These are phyloP conservation scores for Daubentonia madagascariensis DNA, from an alignment of 2,113 vertebrate genomes.

Conservation along the genomic window DNA sequence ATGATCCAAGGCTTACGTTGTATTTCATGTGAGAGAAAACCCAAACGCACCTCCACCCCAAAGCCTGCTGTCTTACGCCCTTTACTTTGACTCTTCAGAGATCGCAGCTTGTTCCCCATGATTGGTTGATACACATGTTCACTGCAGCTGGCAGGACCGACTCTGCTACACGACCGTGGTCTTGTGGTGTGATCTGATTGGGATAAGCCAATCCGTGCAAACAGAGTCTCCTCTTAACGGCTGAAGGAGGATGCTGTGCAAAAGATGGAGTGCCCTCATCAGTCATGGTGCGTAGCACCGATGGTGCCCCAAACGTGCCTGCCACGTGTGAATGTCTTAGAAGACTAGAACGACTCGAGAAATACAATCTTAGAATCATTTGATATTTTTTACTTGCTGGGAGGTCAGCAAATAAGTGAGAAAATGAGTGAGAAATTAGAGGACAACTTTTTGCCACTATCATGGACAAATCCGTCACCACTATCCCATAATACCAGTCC, in stretches of 20 bases:
- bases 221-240: not conserved
- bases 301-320: not conserved
- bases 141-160: conserved; percentile 20
- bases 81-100: conserved; percentile 49
- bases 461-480: not conserved
- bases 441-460: not conserved
- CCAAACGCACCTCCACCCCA: not conserved
- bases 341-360: not conserved
- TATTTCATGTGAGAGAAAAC: not conserved
- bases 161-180: conserved; percentile 3
- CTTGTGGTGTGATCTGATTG: conserved; percentile 27
- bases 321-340: not conserved
- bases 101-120: conserved; percentile 49
- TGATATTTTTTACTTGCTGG: not conserved
- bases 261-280: not conserved
- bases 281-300: not conserved
- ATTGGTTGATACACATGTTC: conserved; percentile 8
- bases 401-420: not conserved
- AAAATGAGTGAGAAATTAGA: not conserved
- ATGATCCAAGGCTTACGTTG: not conserved
- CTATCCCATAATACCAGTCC: no score
- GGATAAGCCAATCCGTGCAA: not conserved
- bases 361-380: not conserved
- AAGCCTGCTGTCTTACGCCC: not conserved
- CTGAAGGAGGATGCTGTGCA: not conserved